phyloP scores from a whole-genome alignment of 2,113 vertebrate genomes.

The Crotalus tigris region DNA sequence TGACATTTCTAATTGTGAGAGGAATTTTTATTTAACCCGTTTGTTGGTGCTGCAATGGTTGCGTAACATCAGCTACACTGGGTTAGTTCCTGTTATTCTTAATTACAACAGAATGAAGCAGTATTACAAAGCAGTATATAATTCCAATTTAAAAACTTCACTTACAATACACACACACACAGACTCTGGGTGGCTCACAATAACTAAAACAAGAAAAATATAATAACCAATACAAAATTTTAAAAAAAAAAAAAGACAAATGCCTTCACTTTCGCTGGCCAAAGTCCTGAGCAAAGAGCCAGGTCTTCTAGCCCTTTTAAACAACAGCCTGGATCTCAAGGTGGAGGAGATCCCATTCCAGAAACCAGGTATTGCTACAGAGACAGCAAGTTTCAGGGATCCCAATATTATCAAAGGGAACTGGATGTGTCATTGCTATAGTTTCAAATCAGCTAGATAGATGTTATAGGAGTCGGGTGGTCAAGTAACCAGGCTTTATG shows the following conservation, averaged over 20 bases:
- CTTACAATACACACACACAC: background rate
- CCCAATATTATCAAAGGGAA: background rate
- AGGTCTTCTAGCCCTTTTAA: background rate
- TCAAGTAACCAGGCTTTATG: background rate
- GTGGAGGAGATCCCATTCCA: background rate
- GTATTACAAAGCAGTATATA: slow-evolving; percentile 28
- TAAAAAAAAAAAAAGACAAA: background rate
- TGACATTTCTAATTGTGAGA: background rate
- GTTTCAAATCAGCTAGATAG: background rate
- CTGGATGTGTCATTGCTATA: background rate
- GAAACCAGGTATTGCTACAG: background rate
- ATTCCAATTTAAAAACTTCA: background rate
- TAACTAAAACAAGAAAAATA: background rate
- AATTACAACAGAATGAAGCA: background rate
- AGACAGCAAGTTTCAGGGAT: background rate
- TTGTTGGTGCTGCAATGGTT: slow-evolving; percentile 12
- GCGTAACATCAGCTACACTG: background rate
- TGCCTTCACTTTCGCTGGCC: background rate
- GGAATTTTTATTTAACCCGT: background rate
- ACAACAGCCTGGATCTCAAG: background rate
- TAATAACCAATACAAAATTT: background rate
- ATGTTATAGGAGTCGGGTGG: background rate
- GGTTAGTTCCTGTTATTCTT: background rate
- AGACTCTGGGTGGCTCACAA: background rate
- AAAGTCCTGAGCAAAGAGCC: background rate